phyloP scores from a whole-genome alignment of 2,797 vertebrate species.

The Melanogrammus aeglefinus region DNA sequence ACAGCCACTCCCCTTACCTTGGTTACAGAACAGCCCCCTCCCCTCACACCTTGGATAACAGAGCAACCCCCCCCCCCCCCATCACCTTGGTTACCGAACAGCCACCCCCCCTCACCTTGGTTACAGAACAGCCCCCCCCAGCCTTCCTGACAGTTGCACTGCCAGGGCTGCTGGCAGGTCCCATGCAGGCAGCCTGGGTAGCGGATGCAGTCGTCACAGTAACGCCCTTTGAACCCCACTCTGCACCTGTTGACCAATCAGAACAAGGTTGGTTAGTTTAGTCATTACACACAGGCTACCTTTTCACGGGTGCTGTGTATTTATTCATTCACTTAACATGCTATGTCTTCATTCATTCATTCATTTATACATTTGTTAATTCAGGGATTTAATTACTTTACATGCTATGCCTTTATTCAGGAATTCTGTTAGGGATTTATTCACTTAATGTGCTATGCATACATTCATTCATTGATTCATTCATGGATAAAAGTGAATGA shows the following conservation, averaged over 20 bases:
- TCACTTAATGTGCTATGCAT: neutral
- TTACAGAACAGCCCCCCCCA: conserved; percentile 99
- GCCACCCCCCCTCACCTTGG: conserved; percentile 81
- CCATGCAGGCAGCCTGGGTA: conserved; percentile 97
- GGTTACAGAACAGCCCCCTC: conserved; percentile 52
- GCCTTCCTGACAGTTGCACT: conserved; percentile 98
- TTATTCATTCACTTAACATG: too few relatives aligned
- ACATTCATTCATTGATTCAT: neutral
- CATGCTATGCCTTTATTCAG: too few relatives aligned
- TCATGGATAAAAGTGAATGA: conserved; percentile 6
- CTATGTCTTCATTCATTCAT: too few relatives aligned
- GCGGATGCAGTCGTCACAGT: conserved; percentile 95
- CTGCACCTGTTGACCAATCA: conserved; percentile 81
- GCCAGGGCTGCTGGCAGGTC: conserved; percentile 97
- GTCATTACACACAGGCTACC: conserved; percentile 49
- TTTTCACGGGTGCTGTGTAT: neutral
- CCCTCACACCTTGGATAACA: neutral
- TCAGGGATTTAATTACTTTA: too few relatives aligned
- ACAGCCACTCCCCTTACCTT: conserved; percentile 76
- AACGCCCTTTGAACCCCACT: conserved; percentile 95
- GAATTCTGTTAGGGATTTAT: neutral
- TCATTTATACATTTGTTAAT: too few relatives aligned
- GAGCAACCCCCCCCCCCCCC: conserved; percentile 51
- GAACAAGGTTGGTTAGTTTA: conserved; percentile 27
- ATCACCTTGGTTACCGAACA: neutral